Percentiles rank a stretch among this genome's conserved stretches.
phyloP scores from a whole-genome alignment of 2,888 invertebrate species.

The Sturmia bella region DNA sequence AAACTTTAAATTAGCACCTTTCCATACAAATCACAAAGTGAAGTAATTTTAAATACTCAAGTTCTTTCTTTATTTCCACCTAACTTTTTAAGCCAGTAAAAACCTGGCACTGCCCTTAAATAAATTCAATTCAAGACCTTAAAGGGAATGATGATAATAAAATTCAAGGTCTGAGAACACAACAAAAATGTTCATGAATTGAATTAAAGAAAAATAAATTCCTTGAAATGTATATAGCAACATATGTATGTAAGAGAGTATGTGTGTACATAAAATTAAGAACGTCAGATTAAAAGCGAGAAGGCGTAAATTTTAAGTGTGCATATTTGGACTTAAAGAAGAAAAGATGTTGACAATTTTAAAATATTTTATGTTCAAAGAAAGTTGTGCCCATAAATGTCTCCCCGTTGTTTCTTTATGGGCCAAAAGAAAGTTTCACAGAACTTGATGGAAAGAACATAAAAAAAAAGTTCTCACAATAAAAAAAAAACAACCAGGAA shows the following conservation, averaged over 20 bases:
- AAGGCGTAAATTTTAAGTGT: background rate
- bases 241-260: background rate
- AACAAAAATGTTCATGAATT: background rate
- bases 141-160: background rate
- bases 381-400: background rate
- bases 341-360: background rate
- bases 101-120: background rate
- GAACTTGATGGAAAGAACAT: no score
- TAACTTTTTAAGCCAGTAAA: background rate
- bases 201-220: background rate
- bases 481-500: no score
- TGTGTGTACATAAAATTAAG: background rate
- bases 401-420: constrained; percentile 2
- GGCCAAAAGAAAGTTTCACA: background rate
- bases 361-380: constrained; percentile 6
- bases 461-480: no score
- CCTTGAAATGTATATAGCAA: background rate
- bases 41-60: no score
- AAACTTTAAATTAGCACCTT: no score
- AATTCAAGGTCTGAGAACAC: background rate
- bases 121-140: background rate
- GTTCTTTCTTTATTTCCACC: background rate
- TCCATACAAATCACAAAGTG: no score
- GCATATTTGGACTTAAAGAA: background rate
- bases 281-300: background rate